Percentiles rank a stretch among this genome's conserved stretches.
Evolutionary conservation across 2,888 invertebrate genomes (phyloP).

Genomic region (Leucoptera coffeella): DNA sequence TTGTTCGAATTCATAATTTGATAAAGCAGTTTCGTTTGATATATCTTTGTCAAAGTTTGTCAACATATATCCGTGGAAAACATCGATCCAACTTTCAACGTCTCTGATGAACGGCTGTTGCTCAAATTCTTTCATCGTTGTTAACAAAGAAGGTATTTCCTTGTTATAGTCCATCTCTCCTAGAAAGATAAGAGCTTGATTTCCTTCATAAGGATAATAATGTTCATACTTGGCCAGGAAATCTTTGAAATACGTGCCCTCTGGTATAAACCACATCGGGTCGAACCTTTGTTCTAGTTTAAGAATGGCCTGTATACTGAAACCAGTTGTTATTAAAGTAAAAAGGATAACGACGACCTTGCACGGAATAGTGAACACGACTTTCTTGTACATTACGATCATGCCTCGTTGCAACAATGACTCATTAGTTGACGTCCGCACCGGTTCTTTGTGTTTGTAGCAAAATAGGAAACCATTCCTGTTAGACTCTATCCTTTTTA

Average conservation of each 20-base stretch:
- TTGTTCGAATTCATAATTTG: conserved; percentile 50
- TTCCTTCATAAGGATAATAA: conserved; percentile 61
- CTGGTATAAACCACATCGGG: conserved; percentile 73
- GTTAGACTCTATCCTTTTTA: conserved; percentile 54
- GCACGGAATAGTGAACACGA: conserved; percentile 59
- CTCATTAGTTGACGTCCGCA: conserved; percentile 46
- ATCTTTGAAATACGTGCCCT: conserved; percentile 58
- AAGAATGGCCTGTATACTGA: conserved; percentile 57
- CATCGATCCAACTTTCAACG: conserved; percentile 58
- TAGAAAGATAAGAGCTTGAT: conserved; percentile 59
- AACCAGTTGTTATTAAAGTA: conserved; percentile 52
- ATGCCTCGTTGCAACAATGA: conserved; percentile 55
- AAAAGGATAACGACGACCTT: conserved; percentile 59
- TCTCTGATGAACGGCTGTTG: conserved; percentile 48
- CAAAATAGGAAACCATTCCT: conserved; percentile 65
- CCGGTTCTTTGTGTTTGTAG: conserved; percentile 53
- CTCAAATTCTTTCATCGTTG: conserved; percentile 44
- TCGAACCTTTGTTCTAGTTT: conserved; percentile 73
- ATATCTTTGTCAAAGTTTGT: conserved; percentile 39
- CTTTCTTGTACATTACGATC: conserved; percentile 54
- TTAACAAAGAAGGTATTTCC: conserved; percentile 53
- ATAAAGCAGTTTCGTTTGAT: conserved; percentile 30
- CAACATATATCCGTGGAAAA: conserved; percentile 58
- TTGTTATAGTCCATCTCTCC: conserved; percentile 59
- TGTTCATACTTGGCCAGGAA: conserved; percentile 49